Evolutionary conservation across 2,113 vertebrate species (phyloP), one percentile per base, ranked within the genome.

Genomic region (Pteruthius melanotis): DNA sequence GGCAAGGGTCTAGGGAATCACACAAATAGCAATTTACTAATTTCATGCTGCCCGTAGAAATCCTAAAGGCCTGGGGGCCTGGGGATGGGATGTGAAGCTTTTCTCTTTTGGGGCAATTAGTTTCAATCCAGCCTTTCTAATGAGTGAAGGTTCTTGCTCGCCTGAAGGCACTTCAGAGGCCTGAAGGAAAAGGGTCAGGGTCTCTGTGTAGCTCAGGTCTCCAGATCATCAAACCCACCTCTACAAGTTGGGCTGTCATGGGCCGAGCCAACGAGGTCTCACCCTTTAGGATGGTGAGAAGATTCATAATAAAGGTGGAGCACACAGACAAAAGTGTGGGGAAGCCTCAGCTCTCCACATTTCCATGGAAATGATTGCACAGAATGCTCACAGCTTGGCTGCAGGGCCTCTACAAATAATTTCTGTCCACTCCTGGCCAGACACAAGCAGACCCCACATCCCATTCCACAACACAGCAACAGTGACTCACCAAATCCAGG

Each of bases 1-100:
- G 87, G 59, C 83, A 94, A 78, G 57, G 90, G 86, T 76, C 95
- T 94, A 81, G 94, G 88, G 90, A 91, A 93, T 81, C 89, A 87
- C 76, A 96, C 83, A 95, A 95, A 95, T 5, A 92, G 72, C 85
- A 89, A 85, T 85, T 95, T 87, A 49, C 56, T 96, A 11, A 71
- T 87, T 97, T 90, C 78, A 39, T 54, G 79, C 90, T 94, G 69
- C 76, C 71, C 1, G 5, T 11, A 86, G 82, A 83, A 81, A 61
- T 66, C 63, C 82, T 69, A 16, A 90, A 74, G 91, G 45, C 94
- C 95, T 70, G 68, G 40, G 49, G 69, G 65, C 26, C 40, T 78
- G 52, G 30, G 57, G 33, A 18, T 44, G 78, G 59, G 50, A 57
- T 6, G 14, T 12, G 19, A 72, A 95, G 87, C 74, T 87, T 87